Percentiles rank a stretch among this genome's conserved stretches.
Evolutionary conservation across 2,888 invertebrate genomes (phyloP).

Genomic region (Nomada goodeniana): DNA sequence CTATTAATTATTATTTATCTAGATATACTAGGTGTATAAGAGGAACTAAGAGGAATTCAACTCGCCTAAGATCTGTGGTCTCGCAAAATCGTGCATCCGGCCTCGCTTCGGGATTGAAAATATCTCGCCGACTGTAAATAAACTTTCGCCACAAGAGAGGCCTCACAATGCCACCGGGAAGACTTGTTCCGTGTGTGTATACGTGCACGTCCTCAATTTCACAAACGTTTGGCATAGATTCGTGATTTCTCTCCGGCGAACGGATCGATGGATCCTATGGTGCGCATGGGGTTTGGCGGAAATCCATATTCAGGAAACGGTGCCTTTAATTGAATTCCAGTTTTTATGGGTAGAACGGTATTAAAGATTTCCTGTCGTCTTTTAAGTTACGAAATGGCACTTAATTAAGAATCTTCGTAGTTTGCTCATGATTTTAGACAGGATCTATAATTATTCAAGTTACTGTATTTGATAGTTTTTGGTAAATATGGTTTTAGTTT

Average conservation of each 20-base stretch:
- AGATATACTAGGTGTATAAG: conserved; percentile 33
- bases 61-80: conserved; percentile 62
- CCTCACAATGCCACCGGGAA: conserved; percentile 63
- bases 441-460: neutral
- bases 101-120: conserved; percentile 70
- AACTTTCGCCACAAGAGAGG: conserved; percentile 72
- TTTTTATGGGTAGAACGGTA: neutral
- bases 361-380: too few relatives aligned
- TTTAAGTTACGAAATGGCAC: too few relatives aligned
- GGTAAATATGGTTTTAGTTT: too few relatives aligned
- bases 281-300: conserved; percentile 23
- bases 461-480: too few relatives aligned
- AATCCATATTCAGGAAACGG: conserved; percentile 6
- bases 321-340: neutral
- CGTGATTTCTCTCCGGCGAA: conserved; percentile 77
- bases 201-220: conserved; percentile 81
- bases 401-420: too few relatives aligned
- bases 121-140: conserved; percentile 72
- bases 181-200: conserved; percentile 44
- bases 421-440: too few relatives aligned
- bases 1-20: conserved; percentile 59
- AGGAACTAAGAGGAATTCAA: conserved; percentile 32
- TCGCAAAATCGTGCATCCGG: conserved; percentile 67
- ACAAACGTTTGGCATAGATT: conserved; percentile 82
- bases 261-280: conserved; percentile 57